Evolutionary conservation across 2,888 invertebrate genomes (phyloP).

Genomic region (Pomacea canaliculata): DNA sequence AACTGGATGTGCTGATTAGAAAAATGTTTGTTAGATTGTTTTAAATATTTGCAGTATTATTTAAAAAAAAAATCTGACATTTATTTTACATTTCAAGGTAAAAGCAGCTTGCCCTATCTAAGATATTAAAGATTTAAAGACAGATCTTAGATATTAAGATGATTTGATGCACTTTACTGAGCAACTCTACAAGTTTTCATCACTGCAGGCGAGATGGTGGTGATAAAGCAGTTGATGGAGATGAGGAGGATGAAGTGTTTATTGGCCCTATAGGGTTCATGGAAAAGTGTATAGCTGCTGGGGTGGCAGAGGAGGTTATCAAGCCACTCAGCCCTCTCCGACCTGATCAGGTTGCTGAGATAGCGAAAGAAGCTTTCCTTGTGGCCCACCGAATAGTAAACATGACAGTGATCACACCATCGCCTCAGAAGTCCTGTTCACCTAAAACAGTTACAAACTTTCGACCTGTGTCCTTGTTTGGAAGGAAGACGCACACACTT

Average conservation of each 20-base stretch:
- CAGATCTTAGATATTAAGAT: too few relatives aligned
- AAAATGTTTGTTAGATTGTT: too few relatives aligned
- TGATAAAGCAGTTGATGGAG: constrained; percentile 6
- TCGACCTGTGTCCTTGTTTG: background rate
- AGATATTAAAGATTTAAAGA: too few relatives aligned
- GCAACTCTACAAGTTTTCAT: too few relatives aligned
- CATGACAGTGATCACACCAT: constrained; percentile 22
- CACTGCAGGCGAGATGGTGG: too few relatives aligned
- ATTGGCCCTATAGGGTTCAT: constrained; percentile 52
- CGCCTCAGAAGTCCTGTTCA: constrained; percentile 9
- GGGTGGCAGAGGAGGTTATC: constrained; percentile 32
- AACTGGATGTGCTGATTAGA: too few relatives aligned
- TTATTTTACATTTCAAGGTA: too few relatives aligned
- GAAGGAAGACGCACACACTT: background rate
- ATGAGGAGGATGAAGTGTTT: constrained; percentile 56
- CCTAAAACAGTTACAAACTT: constrained; percentile 5
- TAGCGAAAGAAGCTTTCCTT: constrained; percentile 48
- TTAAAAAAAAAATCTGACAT: too few relatives aligned
- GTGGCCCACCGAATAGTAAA: constrained; percentile 42
- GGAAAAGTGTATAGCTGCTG: constrained; percentile 46
- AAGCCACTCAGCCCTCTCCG: constrained; percentile 47
- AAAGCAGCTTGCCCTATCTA: too few relatives aligned
- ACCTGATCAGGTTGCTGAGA: constrained; percentile 46
- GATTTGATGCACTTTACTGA: too few relatives aligned
- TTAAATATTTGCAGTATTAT: too few relatives aligned